These are phyloP conservation scores for Glaucidium brasilianum DNA, from an alignment of 2,113 vertebrate genomes.

Conservation along the genomic window DNA sequence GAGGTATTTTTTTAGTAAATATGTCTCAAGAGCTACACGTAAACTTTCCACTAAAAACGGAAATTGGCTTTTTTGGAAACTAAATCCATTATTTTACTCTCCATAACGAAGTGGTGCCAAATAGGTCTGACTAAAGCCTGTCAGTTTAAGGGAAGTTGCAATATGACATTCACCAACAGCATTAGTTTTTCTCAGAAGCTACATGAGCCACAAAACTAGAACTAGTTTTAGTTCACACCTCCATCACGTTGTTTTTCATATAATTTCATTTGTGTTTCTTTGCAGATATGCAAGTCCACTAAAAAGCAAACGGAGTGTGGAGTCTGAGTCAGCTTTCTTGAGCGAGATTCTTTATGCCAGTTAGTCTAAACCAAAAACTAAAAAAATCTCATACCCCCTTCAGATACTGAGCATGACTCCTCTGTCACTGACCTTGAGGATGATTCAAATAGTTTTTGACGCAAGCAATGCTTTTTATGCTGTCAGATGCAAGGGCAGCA, in stretches of 20 bases:
- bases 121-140: background rate
- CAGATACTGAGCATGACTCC: background rate
- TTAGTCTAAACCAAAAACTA: background rate
- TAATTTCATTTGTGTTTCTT: background rate
- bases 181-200: background rate
- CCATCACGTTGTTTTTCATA: background rate
- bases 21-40: background rate
- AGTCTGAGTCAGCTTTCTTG: background rate
- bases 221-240: background rate
- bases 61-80: background rate
- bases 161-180: background rate
- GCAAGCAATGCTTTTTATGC: background rate
- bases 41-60: background rate
- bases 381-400: background rate
- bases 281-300: background rate
- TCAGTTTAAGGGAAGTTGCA: background rate
- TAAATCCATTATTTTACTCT: background rate
- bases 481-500: background rate
- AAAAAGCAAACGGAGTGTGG: background rate
- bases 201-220: background rate
- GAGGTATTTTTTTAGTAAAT: background rate
- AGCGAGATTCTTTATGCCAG: background rate
- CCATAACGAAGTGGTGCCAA: background rate
- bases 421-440: background rate
- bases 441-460: background rate